phyloP scores from a whole-genome alignment of 2,797 vertebrate species.

The Natrix natrix region DNA sequence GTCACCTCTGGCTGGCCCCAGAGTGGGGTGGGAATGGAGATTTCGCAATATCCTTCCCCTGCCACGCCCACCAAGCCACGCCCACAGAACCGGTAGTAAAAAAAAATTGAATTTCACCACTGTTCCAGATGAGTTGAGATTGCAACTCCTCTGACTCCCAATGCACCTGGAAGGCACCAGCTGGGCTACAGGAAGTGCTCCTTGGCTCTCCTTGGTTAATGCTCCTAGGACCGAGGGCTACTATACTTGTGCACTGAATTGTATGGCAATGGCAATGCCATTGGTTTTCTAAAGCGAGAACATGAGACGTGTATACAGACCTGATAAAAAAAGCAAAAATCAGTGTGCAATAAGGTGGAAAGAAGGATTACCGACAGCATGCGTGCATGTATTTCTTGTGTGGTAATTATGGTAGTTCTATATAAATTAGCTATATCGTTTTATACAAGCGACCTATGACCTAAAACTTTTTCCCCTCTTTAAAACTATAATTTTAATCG shows the following conservation, averaged over 20 bases:
- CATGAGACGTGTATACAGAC: conserved; percentile 27
- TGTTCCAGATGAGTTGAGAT: not conserved
- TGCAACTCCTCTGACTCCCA: not conserved
- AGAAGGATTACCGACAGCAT: conserved; percentile 47
- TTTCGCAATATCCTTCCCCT: too few relatives aligned
- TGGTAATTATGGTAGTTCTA: conserved; percentile 65
- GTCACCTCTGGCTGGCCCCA: too few relatives aligned
- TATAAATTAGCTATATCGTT: conserved; percentile 75
- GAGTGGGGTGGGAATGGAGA: too few relatives aligned
- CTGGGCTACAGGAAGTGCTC: not conserved
- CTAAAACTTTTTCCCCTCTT: conserved; percentile 65
- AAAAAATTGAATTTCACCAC: too few relatives aligned
- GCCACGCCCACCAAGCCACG: too few relatives aligned
- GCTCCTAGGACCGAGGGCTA: not conserved
- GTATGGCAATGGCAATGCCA: conserved; percentile 1
- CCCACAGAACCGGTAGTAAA: too few relatives aligned
- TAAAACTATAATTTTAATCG: conserved; percentile 66
- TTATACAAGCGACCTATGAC: conserved; percentile 71
- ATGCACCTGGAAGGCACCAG: not conserved
- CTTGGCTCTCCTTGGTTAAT: not conserved
- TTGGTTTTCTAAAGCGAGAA: not conserved
- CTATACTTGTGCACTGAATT: conserved; percentile 28
- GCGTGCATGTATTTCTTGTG: conserved; percentile 37
- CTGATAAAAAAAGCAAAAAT: conserved; percentile 54
- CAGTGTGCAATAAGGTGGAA: conserved; percentile 51